Base-by-base conservation (phyloP, 1,140 invertebrate species). In the Ceratina japonica region DNA sequence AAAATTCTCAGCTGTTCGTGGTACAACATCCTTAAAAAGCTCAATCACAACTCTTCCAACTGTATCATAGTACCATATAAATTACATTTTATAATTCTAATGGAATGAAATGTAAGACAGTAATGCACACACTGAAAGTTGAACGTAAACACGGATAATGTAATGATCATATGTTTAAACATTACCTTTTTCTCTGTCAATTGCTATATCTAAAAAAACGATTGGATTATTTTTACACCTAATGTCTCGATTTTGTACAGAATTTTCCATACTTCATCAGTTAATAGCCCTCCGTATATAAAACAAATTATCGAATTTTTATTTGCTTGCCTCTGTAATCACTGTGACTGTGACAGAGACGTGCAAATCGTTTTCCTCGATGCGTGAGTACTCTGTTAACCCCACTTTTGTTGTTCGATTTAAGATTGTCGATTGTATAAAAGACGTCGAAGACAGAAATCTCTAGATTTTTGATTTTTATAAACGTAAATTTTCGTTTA, bases 1-100 rank as follows among this genome's bases (percentile, higher is more conserved):
- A 92, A 99, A 99, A 93, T 99, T 99, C 92, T 98, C 97, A 63
- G 95, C 96, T 69, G 98, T 98, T 91, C 94, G 96, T 52, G 98
- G 98, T 22, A 97, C 97, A 80, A 97, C 93, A 94, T 99, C 95
- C 87, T 95, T 96, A 85, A 95, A 95, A 61, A 98, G 93, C 93
- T 97, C 94, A 87, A 98, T 96, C 18, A 97, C 92, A 56, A 98
- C 94, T 86, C 97, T 93, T 16, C 97, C 97, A 88, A 94, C 97
- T 95, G 84, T 18, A 92, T 93, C 59, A 73, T 3, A 79, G 49
- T 70, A 70, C 27, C 7, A 64, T 49, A 70, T n/a, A 85, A 86
- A 83, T 89, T 89, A 92, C 86, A 56, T 88, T 88, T 75, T 85
- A 83, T 44, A 73, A 78, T 70, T 68, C 16, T 22, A 49, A 24